These are phyloP conservation scores for Phoxinus dragarum DNA, from an alignment of 2,797 vertebrate genomes.

Conservation along the genomic window DNA sequence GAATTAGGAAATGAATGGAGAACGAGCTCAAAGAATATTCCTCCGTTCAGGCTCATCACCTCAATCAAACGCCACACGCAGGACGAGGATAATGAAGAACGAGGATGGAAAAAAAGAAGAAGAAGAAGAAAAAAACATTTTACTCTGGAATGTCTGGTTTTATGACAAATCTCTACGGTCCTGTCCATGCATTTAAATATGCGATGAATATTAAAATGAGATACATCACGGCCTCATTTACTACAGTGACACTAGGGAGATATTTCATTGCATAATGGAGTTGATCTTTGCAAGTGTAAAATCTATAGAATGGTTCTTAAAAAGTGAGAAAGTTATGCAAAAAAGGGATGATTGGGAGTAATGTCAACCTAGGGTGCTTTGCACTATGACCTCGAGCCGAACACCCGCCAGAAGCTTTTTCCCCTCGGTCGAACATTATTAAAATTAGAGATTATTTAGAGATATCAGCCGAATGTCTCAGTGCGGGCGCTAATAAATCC, in stretches of 20 bases:
- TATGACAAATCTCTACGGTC: constrained; percentile 23
- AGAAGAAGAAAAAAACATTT: not conserved
- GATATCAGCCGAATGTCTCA: no score
- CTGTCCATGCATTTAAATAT: constrained; percentile 39
- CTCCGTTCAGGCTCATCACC: constrained; percentile 35
- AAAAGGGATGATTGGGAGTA: no score
- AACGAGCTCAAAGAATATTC: constrained; percentile 29
- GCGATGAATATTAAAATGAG: constrained; percentile 36
- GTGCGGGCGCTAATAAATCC: no score
- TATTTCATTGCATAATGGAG: not conserved
- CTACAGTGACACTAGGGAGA: not conserved
- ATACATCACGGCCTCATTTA: constrained; percentile 48
- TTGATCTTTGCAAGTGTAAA: not conserved
- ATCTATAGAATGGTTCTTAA: not conserved
- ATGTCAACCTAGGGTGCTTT: no score
- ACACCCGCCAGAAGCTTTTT: no score
- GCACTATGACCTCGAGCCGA: no score
- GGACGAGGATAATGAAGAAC: constrained; percentile 34
- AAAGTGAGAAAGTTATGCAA: not conserved
- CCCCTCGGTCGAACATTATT: no score
- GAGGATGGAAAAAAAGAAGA: not conserved
- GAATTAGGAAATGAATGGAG: constrained; percentile 15
- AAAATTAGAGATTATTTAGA: no score
- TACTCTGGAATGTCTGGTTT: not conserved
- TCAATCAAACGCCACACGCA: constrained; percentile 45